Percentiles rank a stretch among this genome's conserved stretches.
These are phyloP conservation scores for Rhynchonema sp. DNA, from an alignment of 2,888 invertebrate species.

Conservation along the genomic window DNA sequence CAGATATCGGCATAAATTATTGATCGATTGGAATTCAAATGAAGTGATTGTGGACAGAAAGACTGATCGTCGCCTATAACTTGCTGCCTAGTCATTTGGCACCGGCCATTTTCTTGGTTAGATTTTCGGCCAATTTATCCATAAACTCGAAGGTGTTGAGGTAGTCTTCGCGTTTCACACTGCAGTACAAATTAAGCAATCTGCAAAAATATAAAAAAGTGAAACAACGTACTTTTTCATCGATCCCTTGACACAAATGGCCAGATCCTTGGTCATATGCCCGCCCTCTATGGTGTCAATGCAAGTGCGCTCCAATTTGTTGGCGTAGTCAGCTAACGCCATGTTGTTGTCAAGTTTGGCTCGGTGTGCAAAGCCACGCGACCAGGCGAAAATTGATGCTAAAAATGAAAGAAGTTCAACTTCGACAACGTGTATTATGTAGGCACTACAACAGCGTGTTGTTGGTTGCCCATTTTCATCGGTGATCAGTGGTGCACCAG, in stretches of 20 bases:
- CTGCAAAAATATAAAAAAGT: neutral
- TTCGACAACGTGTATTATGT: no score
- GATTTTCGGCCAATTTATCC: conserved; percentile 75
- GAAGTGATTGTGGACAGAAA: no score
- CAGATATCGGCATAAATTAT: no score
- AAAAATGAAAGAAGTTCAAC: no score
- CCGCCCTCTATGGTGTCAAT: conserved; percentile 83
- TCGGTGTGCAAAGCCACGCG: conserved; percentile 70
- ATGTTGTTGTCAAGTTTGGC: conserved; percentile 81
- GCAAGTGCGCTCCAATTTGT: conserved; percentile 54
- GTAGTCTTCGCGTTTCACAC: conserved; percentile 56
- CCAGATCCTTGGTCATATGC: conserved; percentile 91
- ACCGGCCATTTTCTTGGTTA: conserved; percentile 33
- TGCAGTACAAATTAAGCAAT: conserved; percentile 19
- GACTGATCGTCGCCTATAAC: no score
- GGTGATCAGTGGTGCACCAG: no score
- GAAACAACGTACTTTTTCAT: conserved; percentile 43
- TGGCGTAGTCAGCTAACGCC: no score
- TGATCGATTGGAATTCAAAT: no score
- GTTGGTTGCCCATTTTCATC: no score
- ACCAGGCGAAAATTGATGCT: conserved; percentile 96
- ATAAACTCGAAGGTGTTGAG: conserved; percentile 91
- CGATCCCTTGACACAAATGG: conserved; percentile 78
- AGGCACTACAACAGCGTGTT: no score
- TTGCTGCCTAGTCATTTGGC: no score